Conservation (phyloP, 2,888 invertebrate species). For the Microchrysa polita region DNA sequence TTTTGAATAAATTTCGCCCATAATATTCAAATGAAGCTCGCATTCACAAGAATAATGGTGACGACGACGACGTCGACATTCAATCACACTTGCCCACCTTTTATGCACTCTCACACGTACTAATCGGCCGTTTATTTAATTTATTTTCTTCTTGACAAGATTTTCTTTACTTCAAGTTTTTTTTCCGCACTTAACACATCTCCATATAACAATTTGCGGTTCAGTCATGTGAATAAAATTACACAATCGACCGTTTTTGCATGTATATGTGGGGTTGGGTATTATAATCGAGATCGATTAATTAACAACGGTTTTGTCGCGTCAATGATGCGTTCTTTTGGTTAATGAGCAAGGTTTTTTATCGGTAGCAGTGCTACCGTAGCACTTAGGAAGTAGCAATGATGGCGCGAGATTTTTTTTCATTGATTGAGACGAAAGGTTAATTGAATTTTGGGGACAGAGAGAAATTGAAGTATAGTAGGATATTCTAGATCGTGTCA, state of each 20-base stretch:
- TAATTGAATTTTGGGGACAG: too few relatives aligned
- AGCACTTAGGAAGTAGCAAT: too few relatives aligned
- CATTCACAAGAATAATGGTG: too few relatives aligned
- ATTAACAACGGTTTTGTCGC: conserved; percentile 26
- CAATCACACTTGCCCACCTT: background rate
- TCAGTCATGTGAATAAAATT: conserved; percentile 9
- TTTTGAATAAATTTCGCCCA: background rate
- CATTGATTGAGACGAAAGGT: too few relatives aligned
- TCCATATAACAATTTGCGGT: conserved; percentile 13
- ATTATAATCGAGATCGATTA: conserved; percentile 37
- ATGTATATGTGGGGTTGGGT: too few relatives aligned
- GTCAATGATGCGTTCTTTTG: background rate
- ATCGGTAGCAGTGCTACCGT: too few relatives aligned
- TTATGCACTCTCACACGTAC: background rate
- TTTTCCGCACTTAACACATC: conserved; percentile 28
- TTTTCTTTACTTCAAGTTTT: background rate
- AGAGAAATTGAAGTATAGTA: too few relatives aligned
- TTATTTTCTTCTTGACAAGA: background rate
- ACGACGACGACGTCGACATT: background rate
- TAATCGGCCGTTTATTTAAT: conserved; percentile 18
- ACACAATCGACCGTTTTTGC: conserved; percentile 8
- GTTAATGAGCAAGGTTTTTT: too few relatives aligned
- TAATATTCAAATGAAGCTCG: background rate
- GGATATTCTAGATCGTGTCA: too few relatives aligned
- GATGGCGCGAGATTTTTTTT: too few relatives aligned